Base-by-base conservation (phyloP, 1,140 invertebrate species). In the Scaptomyza pallida region DNA sequence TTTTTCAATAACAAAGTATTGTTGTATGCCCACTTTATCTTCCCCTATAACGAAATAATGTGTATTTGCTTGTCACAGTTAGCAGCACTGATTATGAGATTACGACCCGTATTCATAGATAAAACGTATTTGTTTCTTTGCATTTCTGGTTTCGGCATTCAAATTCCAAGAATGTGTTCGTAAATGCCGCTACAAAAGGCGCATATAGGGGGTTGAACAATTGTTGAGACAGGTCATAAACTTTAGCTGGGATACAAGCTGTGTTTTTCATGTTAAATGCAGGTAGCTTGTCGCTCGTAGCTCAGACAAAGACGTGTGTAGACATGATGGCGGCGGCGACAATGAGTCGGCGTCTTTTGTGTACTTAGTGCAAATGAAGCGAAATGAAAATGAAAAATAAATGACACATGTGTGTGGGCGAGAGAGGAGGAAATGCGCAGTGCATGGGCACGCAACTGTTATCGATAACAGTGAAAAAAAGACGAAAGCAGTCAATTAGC, bases 191-290 rank as follows among this genome's bases (percentile, higher is more conserved):
- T 72, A 21, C 43, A 40, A 17, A 33, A 19, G 37, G 40, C 45
- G 13, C 6, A 13, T 26, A 13, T 26, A 13, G 16, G n/a, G 41
- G 40, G 21, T 19, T 72, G 43, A 48, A 17, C 21, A 48, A 21
- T 15, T 74, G 74, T 77, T 77, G 71, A 70, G 74, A 74, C 71
- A 74, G 74, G 74, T 74, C 74, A 70, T 48, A 64, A 75, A 57
- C 37, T 45, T 43, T 37, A 35, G 51, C 43, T 21, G 43, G 4
- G 50, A 55, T 63, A 55, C 40, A 47, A 37, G 30, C 33, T 12
- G 45, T 37, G 23, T 43, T 62, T 62, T 62, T 62, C 47, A 30
- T 10, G 15, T 5, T 16, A 51, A 62, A 43, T 51, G 47, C 59
- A 62, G 59, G 59, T 62, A 62, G 30, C 40, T 10, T 37, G 50